Conservation (phyloP, 2,888 invertebrate genomes). For the Trilocha varians region DNA sequence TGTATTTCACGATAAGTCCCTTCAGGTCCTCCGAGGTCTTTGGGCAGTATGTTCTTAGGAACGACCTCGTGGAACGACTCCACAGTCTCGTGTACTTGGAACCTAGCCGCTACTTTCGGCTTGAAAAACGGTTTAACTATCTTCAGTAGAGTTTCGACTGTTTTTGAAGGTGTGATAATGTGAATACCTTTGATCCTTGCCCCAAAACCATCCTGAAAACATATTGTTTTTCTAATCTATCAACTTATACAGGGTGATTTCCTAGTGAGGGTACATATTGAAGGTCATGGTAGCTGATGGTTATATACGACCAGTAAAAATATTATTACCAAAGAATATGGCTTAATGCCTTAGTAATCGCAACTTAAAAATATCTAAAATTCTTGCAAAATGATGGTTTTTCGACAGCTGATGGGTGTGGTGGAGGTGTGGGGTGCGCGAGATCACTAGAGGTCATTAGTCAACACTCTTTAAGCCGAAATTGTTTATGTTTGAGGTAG, state of each 20-base stretch:
- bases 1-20: constrained; percentile 4
- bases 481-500: too few relatives aligned
- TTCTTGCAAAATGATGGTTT: too few relatives aligned
- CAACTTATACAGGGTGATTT: background rate
- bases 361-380: too few relatives aligned
- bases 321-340: too few relatives aligned
- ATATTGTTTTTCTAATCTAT: background rate
- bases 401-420: too few relatives aligned
- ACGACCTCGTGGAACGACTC: background rate
- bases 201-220: constrained; percentile 6
- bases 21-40: constrained; percentile 5
- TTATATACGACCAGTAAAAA: too few relatives aligned
- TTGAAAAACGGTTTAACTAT: constrained; percentile 2
- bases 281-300: too few relatives aligned
- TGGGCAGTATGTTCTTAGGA: constrained; percentile 4
- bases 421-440: too few relatives aligned
- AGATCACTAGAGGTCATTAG: too few relatives aligned
- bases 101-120: constrained; percentile 2
- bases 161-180: constrained; percentile 3
- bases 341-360: too few relatives aligned
- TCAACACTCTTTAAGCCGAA: too few relatives aligned
- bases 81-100: background rate
- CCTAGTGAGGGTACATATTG: too few relatives aligned
- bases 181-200: constrained; percentile 2
- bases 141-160: constrained; percentile 4